Evolutionary conservation across 1,140 invertebrate species (phyloP).

Genomic region (Drosophila murphyi): DNA sequence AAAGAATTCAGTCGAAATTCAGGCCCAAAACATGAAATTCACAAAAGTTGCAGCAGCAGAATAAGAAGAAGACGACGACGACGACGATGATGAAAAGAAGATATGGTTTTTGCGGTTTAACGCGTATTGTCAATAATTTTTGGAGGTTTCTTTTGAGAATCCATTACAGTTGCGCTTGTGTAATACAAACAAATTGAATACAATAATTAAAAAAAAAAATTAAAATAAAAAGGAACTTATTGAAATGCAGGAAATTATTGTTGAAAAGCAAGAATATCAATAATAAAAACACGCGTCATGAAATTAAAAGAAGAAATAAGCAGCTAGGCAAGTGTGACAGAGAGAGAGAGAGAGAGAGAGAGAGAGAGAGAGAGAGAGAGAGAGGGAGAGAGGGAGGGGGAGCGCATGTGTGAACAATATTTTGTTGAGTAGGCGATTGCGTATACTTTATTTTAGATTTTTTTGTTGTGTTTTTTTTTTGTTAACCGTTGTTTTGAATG

Average conservation of each 20-base stretch:
- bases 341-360: neutral
- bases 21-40: constrained; percentile 9
- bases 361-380: constrained; percentile 1
- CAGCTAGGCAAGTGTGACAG: neutral
- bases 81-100: neutral
- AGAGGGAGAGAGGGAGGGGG: neutral
- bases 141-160: constrained; percentile 1
- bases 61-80: neutral
- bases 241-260: constrained; percentile 1
- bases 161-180: constrained; percentile 8
- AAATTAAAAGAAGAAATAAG: neutral
- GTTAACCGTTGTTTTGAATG: constrained; percentile 31
- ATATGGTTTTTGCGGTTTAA: constrained; percentile 15
- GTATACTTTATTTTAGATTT: constrained; percentile 16
- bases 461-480: constrained; percentile 4
- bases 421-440: constrained; percentile 10
- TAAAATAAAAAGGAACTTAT: neutral
- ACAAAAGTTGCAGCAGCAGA: neutral
- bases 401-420: neutral
- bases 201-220: constrained; percentile 4
- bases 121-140: constrained; percentile 43
- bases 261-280: neutral
- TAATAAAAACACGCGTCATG: neutral
- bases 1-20: constrained; percentile 37
- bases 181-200: constrained; percentile 3